Base-by-base conservation (phyloP, 2,113 vertebrate genomes). In the Grantiella picta region DNA sequence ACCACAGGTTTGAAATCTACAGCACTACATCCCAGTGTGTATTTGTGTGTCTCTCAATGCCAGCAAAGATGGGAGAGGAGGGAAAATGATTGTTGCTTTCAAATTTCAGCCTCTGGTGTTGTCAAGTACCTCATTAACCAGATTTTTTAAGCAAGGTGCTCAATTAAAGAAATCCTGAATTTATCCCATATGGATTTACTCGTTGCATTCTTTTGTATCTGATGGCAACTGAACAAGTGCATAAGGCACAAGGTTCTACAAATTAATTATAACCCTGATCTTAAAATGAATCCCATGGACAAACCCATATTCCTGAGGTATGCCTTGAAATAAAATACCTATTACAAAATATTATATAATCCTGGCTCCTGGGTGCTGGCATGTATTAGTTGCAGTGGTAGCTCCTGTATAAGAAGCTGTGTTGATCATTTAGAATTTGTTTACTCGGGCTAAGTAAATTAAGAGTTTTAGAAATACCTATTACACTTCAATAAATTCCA, bases 401-500 rank as follows among this genome's bases (percentile, higher is more conserved):
- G 57, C 28, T 92, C 68, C 49, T 82, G 42, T 49, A 71, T 20
- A 47, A 14, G 42, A 68, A 59, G 31, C 47, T 81, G 11, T 85
- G 86, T 60, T 70, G 76, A 72, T 68, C 20, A 82, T 76, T 94
- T 86, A 53, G 45, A 63, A 49, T n/a, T 65, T 77, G 49, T 92
- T 94, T 93, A 76, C 23, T 83, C 63, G 65, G 54, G 29, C 45
- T 89, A 57, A 52, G 81, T 89, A 88, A 77, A 89, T 52, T n/a
- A 54, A 49, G 54, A 84, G 68, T 73, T 90, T 83, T 72, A 76
- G 63, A 81, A 86, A 94, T 66, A 82, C 44, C 42, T 83, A 77
- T 84, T 80, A 70, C 40, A 71, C 40, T 72, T 94, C 72, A 85
- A 47, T 90, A 92, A 93, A 95, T 76, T 66, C 77, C 38, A 82